Base-by-base conservation (phyloP, 2,888 invertebrate species). In the Pasiphila rectangulata region DNA sequence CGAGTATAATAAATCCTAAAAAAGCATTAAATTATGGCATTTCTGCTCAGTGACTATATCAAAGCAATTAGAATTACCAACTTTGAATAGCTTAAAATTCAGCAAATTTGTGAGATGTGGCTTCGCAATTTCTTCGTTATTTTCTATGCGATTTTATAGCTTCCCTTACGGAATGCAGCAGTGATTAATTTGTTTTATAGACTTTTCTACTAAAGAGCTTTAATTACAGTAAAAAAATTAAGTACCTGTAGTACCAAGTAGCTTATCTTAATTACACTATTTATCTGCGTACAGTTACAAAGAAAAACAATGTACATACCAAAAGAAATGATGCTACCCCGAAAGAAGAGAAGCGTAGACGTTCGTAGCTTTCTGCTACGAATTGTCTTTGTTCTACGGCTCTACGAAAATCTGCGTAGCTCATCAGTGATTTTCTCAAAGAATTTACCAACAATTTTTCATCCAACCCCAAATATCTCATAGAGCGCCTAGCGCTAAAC, bases 11-110 rank as follows among this genome's bases (percentile, higher is more conserved):
- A n/a, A 16, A 16, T 9, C 9, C 4, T n/a, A n/a, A n/a, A 30
- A 30, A 29, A n/a, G 4, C 7, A 29, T 15, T 15, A 4, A 30
- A 30, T 9, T 10, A 36, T 45, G 40, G 44, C 25, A 29, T 3
- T 40, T 16, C 23, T 49, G 40, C 3, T 20, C 15, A 17, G 51
- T 30, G 45, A 41, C 35, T 56, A 44, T 49, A 54, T 58, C 47
- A 51, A 48, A 54, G 46, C 47, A 52, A 51, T 59, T 53, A 57
- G 35, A 54, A 58, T 51, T 50, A 37, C 50, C 39, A 38, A 41
- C 43, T 45, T 41, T 47, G 46, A 45, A 51, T 54, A 54, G 49
- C 58, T 55, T 50, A 54, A 54, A 44, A 32, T 29, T 39, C 20
- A 21, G 39, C 45, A 44, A 52, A 55, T 52, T 45, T 45, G 47